Evolutionary conservation across 2,888 invertebrate species (phyloP), one percentile per base, ranked within the genome.

Genomic region (Pristionchus japonicus): DNA sequence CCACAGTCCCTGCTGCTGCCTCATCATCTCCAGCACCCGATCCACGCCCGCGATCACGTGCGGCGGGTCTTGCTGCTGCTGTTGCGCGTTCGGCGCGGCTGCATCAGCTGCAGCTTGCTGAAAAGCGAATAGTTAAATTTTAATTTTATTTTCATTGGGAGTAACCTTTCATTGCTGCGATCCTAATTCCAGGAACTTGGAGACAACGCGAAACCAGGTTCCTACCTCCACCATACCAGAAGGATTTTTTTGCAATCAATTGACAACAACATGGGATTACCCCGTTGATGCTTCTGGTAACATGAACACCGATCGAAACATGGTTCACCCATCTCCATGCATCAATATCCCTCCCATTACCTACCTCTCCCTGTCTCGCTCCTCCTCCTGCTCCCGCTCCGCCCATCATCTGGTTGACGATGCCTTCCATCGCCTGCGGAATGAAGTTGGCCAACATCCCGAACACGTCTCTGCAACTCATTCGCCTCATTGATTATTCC

Each of bases 351-450:
- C 43, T 43, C n/a, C n/a, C n/a, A n/a, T n/a, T 61, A 34, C 70
- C 40, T 47, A 77, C 77, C 77, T 47, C 43, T 77, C 43, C n/a
- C 34, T 1, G 31, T 6, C 67, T 67, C 27, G 34, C 67, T 11
- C 61, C 61, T 67, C 67, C 67, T 64, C 64, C 64, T 67, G 52
- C 64, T 13, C 64, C n/a, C 13, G 23, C 64, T 64, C 64, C 31
- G 11, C 67, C 77, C 47, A 77, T 23, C 17, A 77, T 77, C 43
- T 40, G 37, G 17, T 47, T 47, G 11, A 77, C 47, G n/a, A 77
- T n/a, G 11, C 77, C 77, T 20, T 70, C 70, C 77, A 77, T 77
- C n/a, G 43, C 77, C n/a, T 47, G 77, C 37, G 77, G 77, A 1
- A 77, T 6, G 3, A 47, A 15, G 2, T 43, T 27, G 11, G 47